Evolutionary conservation across 2,888 invertebrate species (phyloP).

Genomic region (Melanargia galathea): DNA sequence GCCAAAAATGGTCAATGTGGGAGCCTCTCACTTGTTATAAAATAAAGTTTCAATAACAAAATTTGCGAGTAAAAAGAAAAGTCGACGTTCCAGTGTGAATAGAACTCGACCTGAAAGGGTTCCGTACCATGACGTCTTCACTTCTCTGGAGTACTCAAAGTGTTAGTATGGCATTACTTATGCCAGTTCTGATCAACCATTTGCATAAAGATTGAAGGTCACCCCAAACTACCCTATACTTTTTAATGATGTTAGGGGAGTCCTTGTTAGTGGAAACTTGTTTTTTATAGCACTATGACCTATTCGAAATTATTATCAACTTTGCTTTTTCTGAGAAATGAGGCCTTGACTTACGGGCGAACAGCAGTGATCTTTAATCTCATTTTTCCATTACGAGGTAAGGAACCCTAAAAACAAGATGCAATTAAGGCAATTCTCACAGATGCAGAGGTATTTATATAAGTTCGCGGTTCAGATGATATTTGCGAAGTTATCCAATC

Average conservation of each 20-base stretch:
- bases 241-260: neutral
- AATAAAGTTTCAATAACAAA: slow-evolving; percentile 66
- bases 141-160: too few species aligned
- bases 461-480: slow-evolving; percentile 66
- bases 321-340: neutral
- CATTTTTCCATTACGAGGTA: neutral
- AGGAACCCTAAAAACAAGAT: slow-evolving; percentile 54
- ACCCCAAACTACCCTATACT: neutral
- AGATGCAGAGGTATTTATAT: slow-evolving; percentile 65
- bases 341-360: neutral
- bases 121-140: neutral
- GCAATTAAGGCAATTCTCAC: slow-evolving; percentile 74
- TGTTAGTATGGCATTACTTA: too few species aligned
- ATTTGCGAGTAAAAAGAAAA: slow-evolving; percentile 46
- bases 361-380: neutral
- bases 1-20: slow-evolving; percentile 44
- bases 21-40: slow-evolving; percentile 65
- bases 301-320: neutral
- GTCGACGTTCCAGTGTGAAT: neutral
- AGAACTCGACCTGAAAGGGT: neutral
- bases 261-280: slow-evolving; percentile 2
- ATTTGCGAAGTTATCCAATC: slow-evolving; percentile 76
- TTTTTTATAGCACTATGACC: neutral
- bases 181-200: too few species aligned
- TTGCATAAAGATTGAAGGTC: too few species aligned